Conservation (phyloP, 2,888 invertebrate genomes). For the Synergus laeviventris region DNA sequence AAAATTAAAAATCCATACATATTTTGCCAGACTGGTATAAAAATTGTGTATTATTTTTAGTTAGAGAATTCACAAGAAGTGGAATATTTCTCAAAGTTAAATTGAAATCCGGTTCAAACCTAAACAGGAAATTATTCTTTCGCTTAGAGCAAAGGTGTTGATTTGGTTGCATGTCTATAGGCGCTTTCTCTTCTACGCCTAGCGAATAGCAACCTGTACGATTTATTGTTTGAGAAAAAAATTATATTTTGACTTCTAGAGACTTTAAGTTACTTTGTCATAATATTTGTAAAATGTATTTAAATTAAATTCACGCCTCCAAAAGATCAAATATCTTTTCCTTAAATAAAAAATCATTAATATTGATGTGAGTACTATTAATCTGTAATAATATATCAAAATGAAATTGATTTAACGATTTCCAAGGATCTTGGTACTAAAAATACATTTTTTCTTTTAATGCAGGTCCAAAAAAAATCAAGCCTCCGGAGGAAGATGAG, state of each 20-base stretch:
- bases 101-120: neutral
- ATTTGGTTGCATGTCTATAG: constrained; percentile 19
- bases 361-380: neutral
- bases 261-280: neutral
- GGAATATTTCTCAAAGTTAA: neutral
- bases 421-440: neutral
- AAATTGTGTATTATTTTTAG: neutral
- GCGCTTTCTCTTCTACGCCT: neutral
- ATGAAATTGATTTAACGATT: neutral
- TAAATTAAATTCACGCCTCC: neutral
- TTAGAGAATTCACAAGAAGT: neutral
- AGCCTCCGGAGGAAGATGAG: neutral
- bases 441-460: neutral
- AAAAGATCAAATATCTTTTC: neutral
- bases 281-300: neutral
- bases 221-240: neutral
- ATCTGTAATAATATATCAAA: neutral
- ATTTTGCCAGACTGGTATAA: neutral
- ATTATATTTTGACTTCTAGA: neutral
- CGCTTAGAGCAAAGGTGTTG: neutral
- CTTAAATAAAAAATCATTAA: neutral
- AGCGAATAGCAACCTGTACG: neutral
- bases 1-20: neutral
- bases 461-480: constrained; percentile 17
- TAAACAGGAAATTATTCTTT: neutral